These are phyloP conservation scores for Chlorodrepanis virens DNA, from an alignment of 2,113 vertebrate genomes.

Conservation along the genomic window DNA sequence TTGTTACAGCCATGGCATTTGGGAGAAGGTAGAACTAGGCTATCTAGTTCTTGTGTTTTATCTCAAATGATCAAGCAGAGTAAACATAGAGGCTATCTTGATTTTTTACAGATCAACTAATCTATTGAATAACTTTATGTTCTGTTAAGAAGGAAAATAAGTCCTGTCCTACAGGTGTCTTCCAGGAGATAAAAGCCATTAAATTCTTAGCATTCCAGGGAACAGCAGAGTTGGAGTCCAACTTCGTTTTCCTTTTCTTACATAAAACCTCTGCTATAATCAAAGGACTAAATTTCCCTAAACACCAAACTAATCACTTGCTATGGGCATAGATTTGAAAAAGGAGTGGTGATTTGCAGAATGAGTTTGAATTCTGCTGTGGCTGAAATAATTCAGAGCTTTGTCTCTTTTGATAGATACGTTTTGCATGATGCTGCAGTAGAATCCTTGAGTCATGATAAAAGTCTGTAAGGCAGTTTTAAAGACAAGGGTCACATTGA, in stretches of 20 bases:
- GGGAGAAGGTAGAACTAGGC: background rate
- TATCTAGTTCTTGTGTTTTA: background rate
- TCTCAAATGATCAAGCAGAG: background rate
- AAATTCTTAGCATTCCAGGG: background rate
- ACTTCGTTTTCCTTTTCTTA: background rate
- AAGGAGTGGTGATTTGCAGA: background rate
- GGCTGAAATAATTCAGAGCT: background rate
- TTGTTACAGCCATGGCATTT: background rate
- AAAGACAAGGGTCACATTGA: background rate
- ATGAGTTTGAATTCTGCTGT: background rate
- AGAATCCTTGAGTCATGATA: background rate
- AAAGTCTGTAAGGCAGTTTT: background rate
- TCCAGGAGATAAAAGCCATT: background rate
- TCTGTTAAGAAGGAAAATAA: background rate
- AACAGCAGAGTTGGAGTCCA: background rate
- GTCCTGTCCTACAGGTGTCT: background rate
- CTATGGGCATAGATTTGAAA: background rate
- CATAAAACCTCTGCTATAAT: background rate
- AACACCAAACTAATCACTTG: background rate
- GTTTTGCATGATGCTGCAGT: background rate
- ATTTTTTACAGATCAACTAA: background rate
- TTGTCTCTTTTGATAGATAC: background rate
- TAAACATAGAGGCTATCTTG: background rate
- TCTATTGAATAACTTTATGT: background rate
- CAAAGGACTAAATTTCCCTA: background rate